Base-by-base conservation (phyloP, 1,140 invertebrate species). In the Ceratina calcarata region DNA sequence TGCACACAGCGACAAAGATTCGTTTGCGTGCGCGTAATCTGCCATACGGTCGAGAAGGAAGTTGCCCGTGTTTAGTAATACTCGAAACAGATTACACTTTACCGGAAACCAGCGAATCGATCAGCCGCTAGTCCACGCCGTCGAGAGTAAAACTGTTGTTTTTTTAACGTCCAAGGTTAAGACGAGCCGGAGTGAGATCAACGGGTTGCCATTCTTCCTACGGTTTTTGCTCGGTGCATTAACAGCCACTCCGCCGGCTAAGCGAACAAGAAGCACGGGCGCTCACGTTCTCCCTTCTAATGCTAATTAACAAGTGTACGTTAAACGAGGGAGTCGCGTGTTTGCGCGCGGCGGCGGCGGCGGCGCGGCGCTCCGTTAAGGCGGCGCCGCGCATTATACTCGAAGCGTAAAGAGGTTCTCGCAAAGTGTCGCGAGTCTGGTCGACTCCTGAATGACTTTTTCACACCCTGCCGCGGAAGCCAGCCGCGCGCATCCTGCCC, bases 341-440 rank as follows among this genome's bases (percentile, higher is more conserved):
- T 74, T 79, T 79, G 61, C 70, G 12, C 57, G 37, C 51, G n/a
- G 37, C 37, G 37, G 32, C 10, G 18, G n/a, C n/a, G n/a, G n/a
- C 27, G 27, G 27, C 27, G 55, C n/a, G 32, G 0, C 55, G 69
- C 61, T 55, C 27, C 68, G 51, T 51, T 49, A 79, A 79, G 77
- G 62, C 71, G 61, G 37, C 45, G 51, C 71, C 45, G 51, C 71
- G 62, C 71, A 74, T 79, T 66, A 79, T 79, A 53, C 78, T 79
- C 61, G 78, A 66, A 79, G 78, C 78, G 78, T 67, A 74, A 79
- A 79, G 77, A 79, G 77, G 70, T 74, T 79, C 62, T 79, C 49
- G 77, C 77, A 60, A 73, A 79, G 70, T 79, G 70, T 79, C 70
- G 77, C 77, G 70, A 60, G 70, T 60, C 70, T 66, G 70, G 70